Conservation (phyloP, 2,888 invertebrate species). For the Drosophila ezoana region DNA sequence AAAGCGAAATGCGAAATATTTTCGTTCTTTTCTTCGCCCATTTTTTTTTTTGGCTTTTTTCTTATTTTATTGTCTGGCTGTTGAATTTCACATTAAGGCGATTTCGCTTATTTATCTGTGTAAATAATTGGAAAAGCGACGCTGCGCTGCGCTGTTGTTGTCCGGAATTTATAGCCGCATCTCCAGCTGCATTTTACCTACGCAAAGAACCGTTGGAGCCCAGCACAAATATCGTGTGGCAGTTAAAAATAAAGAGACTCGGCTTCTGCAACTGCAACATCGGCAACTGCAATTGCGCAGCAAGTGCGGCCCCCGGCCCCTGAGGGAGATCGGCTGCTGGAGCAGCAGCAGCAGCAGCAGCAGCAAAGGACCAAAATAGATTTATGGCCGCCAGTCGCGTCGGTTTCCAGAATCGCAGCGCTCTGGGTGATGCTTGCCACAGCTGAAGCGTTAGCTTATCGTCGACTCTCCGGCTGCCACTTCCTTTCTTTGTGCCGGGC, state of each 20-base stretch:
- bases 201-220: conserved; percentile 61
- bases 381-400: conserved; percentile 76
- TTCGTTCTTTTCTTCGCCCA: conserved; percentile 1
- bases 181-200: conserved; percentile 67
- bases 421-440: conserved; percentile 64
- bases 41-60: conserved; percentile 5
- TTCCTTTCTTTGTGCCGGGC: conserved; percentile 60
- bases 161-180: conserved; percentile 56
- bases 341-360: conserved; percentile 57
- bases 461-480: conserved; percentile 16
- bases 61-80: conserved; percentile 39
- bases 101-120: conserved; percentile 61
- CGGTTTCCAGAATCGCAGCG: conserved; percentile 62
- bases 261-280: conserved; percentile 17
- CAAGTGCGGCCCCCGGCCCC: conserved; percentile 48
- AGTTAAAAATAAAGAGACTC: conserved; percentile 70
- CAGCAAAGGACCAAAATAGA: conserved; percentile 78
- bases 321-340: conserved; percentile 50
- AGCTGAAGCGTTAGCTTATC: conserved; percentile 22
- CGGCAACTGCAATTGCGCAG: conserved; percentile 69
- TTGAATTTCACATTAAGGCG: conserved; percentile 59
- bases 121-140: conserved; percentile 66
- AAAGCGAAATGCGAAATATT: conserved; percentile 29
- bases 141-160: conserved; percentile 18
- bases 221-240: conserved; percentile 22